Conservation (phyloP, 1,140 invertebrate species). For the Halesus radiatus region DNA sequence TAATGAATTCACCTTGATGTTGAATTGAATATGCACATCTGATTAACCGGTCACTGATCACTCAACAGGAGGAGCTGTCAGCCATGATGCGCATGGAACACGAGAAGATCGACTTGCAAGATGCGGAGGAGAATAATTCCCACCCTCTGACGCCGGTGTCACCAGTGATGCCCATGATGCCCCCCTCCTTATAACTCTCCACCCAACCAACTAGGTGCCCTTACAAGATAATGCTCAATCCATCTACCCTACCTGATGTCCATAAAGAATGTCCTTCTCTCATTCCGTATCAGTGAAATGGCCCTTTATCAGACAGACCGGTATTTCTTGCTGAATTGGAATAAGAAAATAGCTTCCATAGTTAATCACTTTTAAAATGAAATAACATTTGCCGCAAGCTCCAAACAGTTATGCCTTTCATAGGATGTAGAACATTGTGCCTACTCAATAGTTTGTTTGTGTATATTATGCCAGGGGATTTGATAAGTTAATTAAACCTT, state of each 20-base stretch:
- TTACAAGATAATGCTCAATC: conserved; percentile 17
- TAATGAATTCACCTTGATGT: no score
- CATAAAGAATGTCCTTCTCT: no score
- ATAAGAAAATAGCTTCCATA: no score
- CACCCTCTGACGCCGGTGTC: not conserved
- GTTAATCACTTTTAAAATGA: no score
- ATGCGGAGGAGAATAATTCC: conserved; percentile 10
- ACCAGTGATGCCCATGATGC: not conserved
- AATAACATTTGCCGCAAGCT: not conserved
- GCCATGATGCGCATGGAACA: conserved; percentile 72
- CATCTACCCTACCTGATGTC: not conserved
- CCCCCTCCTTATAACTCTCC: conserved; percentile 36
- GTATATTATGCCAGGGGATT: conserved; percentile 13
- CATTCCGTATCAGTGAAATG: no score
- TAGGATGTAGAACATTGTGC: conserved; percentile 16
- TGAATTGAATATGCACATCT: no score
- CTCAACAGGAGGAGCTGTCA: conserved; percentile 73
- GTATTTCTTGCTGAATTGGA: no score
- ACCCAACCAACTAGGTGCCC: not conserved
- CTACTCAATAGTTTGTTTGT: conserved; percentile 5
- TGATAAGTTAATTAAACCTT: not conserved
- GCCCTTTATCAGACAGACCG: no score
- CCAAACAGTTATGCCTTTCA: conserved; percentile 24
- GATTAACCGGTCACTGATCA: no score
- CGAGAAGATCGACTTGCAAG: conserved; percentile 65